Evolutionary conservation across 1,140 invertebrate species (phyloP).

Genomic region (Drosophila funebris): DNA sequence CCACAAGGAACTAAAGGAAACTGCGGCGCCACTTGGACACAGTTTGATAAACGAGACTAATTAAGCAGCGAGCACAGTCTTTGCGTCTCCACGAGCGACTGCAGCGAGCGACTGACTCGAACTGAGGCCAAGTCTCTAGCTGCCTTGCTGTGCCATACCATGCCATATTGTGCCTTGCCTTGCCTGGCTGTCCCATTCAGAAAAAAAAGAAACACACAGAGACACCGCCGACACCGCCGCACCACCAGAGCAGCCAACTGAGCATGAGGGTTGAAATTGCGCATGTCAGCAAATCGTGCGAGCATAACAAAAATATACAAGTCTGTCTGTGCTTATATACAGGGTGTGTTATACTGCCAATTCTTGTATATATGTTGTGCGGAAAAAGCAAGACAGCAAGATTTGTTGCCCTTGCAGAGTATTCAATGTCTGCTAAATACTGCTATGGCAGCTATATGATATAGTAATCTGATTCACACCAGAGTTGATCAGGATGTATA

Average conservation of each 20-base stretch:
- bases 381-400: no score
- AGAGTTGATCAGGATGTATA: no score
- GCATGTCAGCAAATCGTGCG: slow-evolving; percentile 65
- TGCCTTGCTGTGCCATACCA: no score
- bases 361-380: no score
- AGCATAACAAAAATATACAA: slow-evolving; percentile 41
- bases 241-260: not conserved
- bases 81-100: slow-evolving; percentile 44
- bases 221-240: slow-evolving; percentile 9
- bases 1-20: not conserved
- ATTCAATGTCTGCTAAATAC: no score
- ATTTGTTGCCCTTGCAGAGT: no score
- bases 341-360: slow-evolving; percentile 39
- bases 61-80: slow-evolving; percentile 12
- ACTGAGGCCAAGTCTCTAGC: slow-evolving; percentile 34
- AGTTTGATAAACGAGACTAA: not conserved
- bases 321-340: slow-evolving; percentile 31
- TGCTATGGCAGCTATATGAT: no score
- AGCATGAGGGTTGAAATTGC: slow-evolving; percentile 62
- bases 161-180: not conserved
- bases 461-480: no score
- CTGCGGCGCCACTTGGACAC: not conserved
- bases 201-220: slow-evolving; percentile 13
- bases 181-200: slow-evolving; percentile 36
- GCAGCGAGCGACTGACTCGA: slow-evolving; percentile 64